phyloP scores from a whole-genome alignment of 2,888 invertebrate species.

The Apomyelois bistriatella region DNA sequence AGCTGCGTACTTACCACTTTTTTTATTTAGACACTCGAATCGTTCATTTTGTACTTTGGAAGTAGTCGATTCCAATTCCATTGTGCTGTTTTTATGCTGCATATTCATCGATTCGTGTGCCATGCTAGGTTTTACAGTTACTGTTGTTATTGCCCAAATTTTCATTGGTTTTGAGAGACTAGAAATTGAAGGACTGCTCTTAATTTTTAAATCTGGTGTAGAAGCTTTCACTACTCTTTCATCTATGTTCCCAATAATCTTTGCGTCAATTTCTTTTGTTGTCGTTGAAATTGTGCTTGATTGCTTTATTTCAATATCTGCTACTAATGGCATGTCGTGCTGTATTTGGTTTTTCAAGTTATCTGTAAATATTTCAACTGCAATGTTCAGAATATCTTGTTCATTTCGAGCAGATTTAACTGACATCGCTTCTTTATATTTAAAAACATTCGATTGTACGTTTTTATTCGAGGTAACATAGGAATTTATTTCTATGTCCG shows the following conservation, averaged over 20 bases:
- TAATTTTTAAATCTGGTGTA: neutral
- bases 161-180: neutral
- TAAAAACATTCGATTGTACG: neutral
- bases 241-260: neutral
- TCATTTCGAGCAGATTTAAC: neutral
- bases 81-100: neutral
- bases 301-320: neutral
- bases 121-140: neutral
- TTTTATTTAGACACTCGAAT: conserved; percentile 39
- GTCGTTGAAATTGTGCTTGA: neutral
- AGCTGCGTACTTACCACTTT: conserved; percentile 70
- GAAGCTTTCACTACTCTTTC: neutral
- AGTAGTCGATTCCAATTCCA: neutral
- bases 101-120: neutral
- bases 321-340: neutral
- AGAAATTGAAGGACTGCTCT: neutral
- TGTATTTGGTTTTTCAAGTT: neutral
- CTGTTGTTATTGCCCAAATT: neutral
- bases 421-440: neutral
- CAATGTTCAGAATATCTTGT: neutral
- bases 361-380: neutral
- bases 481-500: no score
- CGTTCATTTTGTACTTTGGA: neutral
- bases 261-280: neutral
- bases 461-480: neutral